Percentiles rank a stretch among this genome's conserved stretches.
phyloP scores from a whole-genome alignment of 2,888 invertebrate genomes.

The Lasioglossum calceatum region DNA sequence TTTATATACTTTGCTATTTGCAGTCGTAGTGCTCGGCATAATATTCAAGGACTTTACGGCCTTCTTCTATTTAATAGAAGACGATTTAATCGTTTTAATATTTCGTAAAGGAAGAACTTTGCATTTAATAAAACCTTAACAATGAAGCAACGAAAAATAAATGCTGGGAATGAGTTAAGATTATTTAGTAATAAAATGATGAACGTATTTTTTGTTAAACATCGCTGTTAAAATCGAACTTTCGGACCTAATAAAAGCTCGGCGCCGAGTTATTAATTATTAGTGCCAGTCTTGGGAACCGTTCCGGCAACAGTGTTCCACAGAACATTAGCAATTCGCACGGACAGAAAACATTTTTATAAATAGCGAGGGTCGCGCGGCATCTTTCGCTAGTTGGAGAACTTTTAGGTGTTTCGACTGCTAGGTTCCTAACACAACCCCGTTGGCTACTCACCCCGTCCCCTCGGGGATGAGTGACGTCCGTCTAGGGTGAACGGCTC shows the following conservation, averaged over 20 bases:
- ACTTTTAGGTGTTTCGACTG: conserved; percentile 75
- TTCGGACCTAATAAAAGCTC: not conserved
- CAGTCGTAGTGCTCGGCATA: not conserved
- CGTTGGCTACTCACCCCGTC: conserved; percentile 9
- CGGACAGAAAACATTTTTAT: not conserved
- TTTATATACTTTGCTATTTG: not conserved
- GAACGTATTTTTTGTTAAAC: not conserved
- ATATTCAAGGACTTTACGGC: not conserved
- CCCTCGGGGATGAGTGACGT: conserved; percentile 65
- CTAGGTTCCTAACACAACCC: conserved; percentile 33
- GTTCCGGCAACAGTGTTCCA: not conserved
- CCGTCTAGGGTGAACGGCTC: conserved; percentile 66
- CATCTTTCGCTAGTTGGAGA: conserved; percentile 36
- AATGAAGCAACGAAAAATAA: not conserved
- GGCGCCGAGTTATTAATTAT: not conserved
- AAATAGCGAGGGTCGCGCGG: conserved; percentile 41
- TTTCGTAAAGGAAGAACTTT: not conserved
- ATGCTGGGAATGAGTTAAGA: not conserved
- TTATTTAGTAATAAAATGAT: not conserved
- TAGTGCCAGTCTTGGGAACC: not conserved
- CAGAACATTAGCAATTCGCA: conserved; percentile 29
- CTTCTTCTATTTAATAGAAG: not conserved
- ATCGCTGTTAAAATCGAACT: not conserved
- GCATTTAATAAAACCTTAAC: not conserved
- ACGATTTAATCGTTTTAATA: not conserved